Evolutionary conservation across 2,113 vertebrate genomes (phyloP).

Genomic region (Cryptotis parvus): DNA sequence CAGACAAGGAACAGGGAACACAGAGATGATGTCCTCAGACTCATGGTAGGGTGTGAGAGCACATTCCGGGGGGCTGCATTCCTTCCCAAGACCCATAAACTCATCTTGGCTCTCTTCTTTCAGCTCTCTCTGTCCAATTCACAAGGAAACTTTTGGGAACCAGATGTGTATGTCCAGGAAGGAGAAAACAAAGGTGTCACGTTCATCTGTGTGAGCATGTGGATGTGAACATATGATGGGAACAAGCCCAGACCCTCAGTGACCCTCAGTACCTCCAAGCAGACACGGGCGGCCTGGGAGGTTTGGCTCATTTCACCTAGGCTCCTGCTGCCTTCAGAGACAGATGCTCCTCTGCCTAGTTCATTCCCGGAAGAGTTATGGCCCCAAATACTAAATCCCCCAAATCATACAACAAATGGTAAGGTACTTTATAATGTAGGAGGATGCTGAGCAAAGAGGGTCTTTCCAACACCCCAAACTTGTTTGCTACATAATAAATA

Average conservation of each 20-base stretch:
- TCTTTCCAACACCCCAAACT: not conserved
- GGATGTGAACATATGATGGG: too few species aligned
- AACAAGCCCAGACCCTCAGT: not conserved
- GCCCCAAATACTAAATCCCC: not conserved
- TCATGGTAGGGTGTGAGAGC: not conserved
- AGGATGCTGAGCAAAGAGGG: not conserved
- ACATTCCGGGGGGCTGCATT: not conserved
- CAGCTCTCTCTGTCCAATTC: not conserved
- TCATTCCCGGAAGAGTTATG: not conserved
- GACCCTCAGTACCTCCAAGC: not conserved
- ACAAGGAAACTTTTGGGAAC: not conserved
- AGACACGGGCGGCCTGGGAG: not conserved
- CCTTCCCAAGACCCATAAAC: too few species aligned
- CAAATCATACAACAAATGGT: not conserved
- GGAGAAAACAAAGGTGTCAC: not conserved
- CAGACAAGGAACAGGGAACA: not conserved
- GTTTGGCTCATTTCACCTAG: not conserved
- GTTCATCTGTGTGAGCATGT: not conserved
- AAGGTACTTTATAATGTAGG: not conserved
- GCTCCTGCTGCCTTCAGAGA: not conserved
- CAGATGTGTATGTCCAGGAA: not conserved
- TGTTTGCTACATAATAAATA: not conserved
- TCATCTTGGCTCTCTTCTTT: not conserved
- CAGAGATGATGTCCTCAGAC: too few species aligned
- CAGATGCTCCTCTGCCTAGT: not conserved